Conservation (phyloP, 2,888 invertebrate genomes). For the Parnassius glacialis region DNA sequence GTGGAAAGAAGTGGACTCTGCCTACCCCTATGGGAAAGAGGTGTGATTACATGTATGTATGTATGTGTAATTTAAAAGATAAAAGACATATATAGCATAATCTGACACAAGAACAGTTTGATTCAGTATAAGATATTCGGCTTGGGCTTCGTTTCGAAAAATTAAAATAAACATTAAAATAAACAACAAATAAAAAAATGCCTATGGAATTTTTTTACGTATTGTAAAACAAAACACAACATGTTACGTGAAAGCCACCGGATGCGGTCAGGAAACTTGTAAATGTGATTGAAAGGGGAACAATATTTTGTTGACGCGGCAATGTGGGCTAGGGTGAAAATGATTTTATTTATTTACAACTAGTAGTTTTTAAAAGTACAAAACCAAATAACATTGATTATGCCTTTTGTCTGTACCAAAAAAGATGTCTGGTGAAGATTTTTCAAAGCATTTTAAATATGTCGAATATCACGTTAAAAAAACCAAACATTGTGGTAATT, state of each 20-base stretch:
- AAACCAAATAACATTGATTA: background rate
- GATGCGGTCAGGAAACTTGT: constrained; percentile 46
- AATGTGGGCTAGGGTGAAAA: constrained; percentile 33
- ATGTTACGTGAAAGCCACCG: constrained; percentile 34
- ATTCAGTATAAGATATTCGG: too few relatives aligned
- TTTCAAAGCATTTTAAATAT: background rate
- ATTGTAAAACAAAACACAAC: constrained; percentile 25
- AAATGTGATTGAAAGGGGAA: constrained; percentile 39
- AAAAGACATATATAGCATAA: too few relatives aligned
- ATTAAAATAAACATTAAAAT: too few relatives aligned
- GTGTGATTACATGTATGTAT: too few relatives aligned
- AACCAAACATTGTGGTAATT: too few relatives aligned
- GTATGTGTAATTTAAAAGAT: too few relatives aligned
- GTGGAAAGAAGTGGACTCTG: too few relatives aligned
- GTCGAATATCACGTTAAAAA: background rate
- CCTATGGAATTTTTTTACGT: background rate
- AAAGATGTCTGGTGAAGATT: background rate
- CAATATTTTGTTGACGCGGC: constrained; percentile 39
- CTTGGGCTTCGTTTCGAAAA: too few relatives aligned
- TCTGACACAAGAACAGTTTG: background rate
- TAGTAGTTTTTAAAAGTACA: background rate
- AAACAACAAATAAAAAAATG: too few relatives aligned
- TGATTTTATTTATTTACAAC: background rate
- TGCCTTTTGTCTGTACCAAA: background rate
- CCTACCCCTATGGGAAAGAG: too few relatives aligned